Percentiles rank a stretch among this genome's conserved stretches.
Conservation (phyloP, 2,888 invertebrate genomes). For the Drosophila hamatofila region DNA sequence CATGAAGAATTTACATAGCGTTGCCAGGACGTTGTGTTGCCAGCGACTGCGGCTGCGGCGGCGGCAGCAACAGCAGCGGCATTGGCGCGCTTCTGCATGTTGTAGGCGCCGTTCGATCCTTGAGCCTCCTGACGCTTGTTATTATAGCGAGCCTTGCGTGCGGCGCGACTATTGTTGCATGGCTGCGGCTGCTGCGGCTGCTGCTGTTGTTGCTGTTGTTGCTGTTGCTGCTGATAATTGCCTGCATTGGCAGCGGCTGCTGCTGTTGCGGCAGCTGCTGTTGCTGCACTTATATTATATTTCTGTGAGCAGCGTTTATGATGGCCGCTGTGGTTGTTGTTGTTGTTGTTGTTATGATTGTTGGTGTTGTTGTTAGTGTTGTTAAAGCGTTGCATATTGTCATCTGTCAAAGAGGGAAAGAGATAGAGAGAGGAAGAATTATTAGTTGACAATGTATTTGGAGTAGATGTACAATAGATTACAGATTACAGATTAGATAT, state of each 20-base stretch:
- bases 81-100: slow-evolving; percentile 49
- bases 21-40: slow-evolving; percentile 64
- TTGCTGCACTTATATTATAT: slow-evolving; percentile 40
- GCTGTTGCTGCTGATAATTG: slow-evolving; percentile 34
- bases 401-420: slow-evolving; percentile 44
- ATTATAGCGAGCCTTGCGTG: slow-evolving; percentile 34
- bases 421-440: not conserved
- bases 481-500: not conserved
- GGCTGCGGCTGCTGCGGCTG: slow-evolving; percentile 35
- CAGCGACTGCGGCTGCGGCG: not conserved
- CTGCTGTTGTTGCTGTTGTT: slow-evolving; percentile 16
- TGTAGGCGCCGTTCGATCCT: slow-evolving; percentile 28
- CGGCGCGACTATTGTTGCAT: slow-evolving; percentile 33
- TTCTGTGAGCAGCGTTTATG: slow-evolving; percentile 49
- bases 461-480: too few species aligned
- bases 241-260: slow-evolving; percentile 25
- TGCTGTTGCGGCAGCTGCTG: slow-evolving; percentile 8
- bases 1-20: slow-evolving; percentile 75
- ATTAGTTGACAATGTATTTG: too few species aligned
- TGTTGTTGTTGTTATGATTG: slow-evolving; percentile 22
- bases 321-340: not conserved
- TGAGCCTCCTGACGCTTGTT: slow-evolving; percentile 42
- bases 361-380: slow-evolving; percentile 38
- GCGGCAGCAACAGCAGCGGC: not conserved
- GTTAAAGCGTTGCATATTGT: slow-evolving; percentile 65